Evolutionary conservation across 2,797 vertebrate species (phyloP).

Genomic region (Cichlasoma orientale): DNA sequence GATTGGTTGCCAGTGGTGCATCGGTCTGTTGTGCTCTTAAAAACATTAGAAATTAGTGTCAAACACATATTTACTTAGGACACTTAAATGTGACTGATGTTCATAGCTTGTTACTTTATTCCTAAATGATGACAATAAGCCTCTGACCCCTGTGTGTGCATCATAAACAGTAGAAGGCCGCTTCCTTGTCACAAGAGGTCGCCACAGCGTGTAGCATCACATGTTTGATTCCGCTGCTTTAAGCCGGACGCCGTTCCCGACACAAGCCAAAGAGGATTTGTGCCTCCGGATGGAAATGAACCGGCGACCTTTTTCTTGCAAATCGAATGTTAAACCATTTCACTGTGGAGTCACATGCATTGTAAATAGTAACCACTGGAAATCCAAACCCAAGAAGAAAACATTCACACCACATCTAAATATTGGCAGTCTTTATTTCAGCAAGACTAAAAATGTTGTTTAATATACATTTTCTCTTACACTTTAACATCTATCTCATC

Average conservation of each 20-base stretch:
- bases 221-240: background rate
- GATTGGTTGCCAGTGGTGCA: background rate
- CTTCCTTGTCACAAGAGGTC: background rate
- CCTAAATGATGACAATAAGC: background rate
- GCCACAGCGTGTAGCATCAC: background rate
- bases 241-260: background rate
- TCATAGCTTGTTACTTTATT: background rate
- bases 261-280: background rate
- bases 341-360: background rate
- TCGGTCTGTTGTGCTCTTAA: background rate
- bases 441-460: slow-evolving; percentile 86
- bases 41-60: background rate
- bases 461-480: slow-evolving; percentile 86
- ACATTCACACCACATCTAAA: slow-evolving; percentile 70
- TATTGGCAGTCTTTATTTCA: slow-evolving; percentile 88
- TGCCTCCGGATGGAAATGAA: too few relatives aligned
- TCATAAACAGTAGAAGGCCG: background rate
- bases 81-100: background rate
- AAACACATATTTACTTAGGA: background rate
- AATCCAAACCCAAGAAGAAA: background rate
- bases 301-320: background rate
- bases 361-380: background rate
- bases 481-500: slow-evolving; percentile 84
- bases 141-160: background rate
- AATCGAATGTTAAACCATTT: background rate